Conservation (phyloP, 2,888 invertebrate genomes). For the Hanleya hanleyi region DNA sequence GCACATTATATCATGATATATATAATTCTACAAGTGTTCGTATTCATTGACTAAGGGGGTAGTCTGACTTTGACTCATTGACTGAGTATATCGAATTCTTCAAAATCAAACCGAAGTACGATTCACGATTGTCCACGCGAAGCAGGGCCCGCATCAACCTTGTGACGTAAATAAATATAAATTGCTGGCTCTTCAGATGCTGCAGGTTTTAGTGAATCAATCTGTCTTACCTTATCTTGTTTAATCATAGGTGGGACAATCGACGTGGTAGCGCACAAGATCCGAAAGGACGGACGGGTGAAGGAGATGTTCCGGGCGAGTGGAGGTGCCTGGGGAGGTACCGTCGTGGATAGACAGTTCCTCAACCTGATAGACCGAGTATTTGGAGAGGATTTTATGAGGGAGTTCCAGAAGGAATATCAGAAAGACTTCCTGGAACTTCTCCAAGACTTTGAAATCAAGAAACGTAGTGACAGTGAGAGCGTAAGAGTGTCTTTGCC, state of each 20-base stretch:
- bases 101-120: too few species aligned
- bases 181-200: too few species aligned
- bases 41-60: too few species aligned
- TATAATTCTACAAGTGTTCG: too few species aligned
- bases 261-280: slow-evolving; percentile 66
- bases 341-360: slow-evolving; percentile 62
- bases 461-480: slow-evolving; percentile 60
- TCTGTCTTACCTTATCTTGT: too few species aligned
- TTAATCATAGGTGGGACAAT: slow-evolving; percentile 69
- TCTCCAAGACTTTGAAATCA: slow-evolving; percentile 64
- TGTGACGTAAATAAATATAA: too few species aligned
- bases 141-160: too few species aligned
- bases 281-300: slow-evolving; percentile 60
- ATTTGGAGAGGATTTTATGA: slow-evolving; percentile 59
- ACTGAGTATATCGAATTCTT: too few species aligned
- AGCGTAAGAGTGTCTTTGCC: slow-evolving; percentile 62
- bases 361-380: slow-evolving; percentile 55
- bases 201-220: too few species aligned
- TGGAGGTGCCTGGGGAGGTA: slow-evolving; percentile 67
- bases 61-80: too few species aligned
- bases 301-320: slow-evolving; percentile 65
- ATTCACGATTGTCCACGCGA: too few species aligned
- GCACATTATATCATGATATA: too few species aligned
- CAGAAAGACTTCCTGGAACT: slow-evolving; percentile 64
- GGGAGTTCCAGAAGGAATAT: slow-evolving; percentile 53